Base-by-base conservation (phyloP, 2,888 invertebrate species). In the Polydrusus tereticollis region DNA sequence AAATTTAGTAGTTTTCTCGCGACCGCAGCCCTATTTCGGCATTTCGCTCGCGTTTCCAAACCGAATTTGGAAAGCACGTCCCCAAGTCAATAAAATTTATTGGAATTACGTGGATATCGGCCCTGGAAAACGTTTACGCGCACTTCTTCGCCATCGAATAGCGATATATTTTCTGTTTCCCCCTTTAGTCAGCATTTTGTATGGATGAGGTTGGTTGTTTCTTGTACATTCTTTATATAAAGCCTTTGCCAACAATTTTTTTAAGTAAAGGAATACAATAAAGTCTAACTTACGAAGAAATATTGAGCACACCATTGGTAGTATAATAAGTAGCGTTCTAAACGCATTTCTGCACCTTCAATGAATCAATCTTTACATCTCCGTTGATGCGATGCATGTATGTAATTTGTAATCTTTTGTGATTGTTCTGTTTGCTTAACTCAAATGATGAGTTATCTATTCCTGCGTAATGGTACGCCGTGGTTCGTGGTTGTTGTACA, bases 11-110 rank as follows among this genome's bases (percentile, higher is more conserved):
- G 68, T 68, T 72, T 55, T 36, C 23, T 50, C 64, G 64, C 64
- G 52, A 45, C 33, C 59, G 16, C 36, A 45, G 36, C 36, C 36
- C 47, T 33, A 18, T 67, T 58, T 69, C 20, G 67, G 45, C 57
- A 71, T 66, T 52, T 65, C 57, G 58, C 55, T 71, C 74, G 64
- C 74, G 74, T 74, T 63, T 63, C 47, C 60, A 82, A 83, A 83
- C 81, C 83, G 82, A 84, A 83, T 83, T 84, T 83, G 80, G 80
- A 82, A 79, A 36, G 78, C 84, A 83, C 83, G 84, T 84, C 82
- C 81, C 80, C 80, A 79, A 80, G 78, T 82, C 83, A 83, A 84
- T 85, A 83, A 84, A 85, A 84, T 84, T 84, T 85, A 84, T 84
- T 81, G 83, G 82, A 81, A 84, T 83, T 85, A 84, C 84, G 83